Conservation (phyloP, 2,888 invertebrate genomes). For the Amaurobius ferox region DNA sequence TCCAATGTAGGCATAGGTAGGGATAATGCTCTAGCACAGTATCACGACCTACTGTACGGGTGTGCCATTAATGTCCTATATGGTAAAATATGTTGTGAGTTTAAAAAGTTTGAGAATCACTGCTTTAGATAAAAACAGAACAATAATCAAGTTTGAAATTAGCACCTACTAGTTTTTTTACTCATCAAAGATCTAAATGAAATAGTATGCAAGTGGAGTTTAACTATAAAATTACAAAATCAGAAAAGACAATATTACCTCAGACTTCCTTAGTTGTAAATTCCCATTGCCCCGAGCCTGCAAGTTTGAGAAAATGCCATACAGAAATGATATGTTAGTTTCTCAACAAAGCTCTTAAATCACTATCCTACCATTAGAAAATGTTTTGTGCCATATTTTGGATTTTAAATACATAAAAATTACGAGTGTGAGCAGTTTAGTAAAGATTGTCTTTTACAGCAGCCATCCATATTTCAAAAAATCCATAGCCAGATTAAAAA, state of each 20-base stretch:
- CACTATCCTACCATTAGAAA: slow-evolving; percentile 2
- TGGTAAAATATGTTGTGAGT: too few relatives aligned
- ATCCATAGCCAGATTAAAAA: too few relatives aligned
- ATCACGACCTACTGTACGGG: too few relatives aligned
- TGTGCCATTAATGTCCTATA: too few relatives aligned
- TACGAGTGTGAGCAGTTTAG: not conserved
- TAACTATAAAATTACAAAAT: slow-evolving; percentile 6
- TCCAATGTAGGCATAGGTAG: too few relatives aligned
- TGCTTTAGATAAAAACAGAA: not conserved
- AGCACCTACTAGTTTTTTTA: slow-evolving; percentile 7
- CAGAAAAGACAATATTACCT: not conserved
- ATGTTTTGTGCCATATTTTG: slow-evolving; percentile 14
- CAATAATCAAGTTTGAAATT: not conserved
- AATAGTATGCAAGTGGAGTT: not conserved
- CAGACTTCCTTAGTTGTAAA: not conserved
- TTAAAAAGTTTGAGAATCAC: too few relatives aligned
- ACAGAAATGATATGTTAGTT: slow-evolving; percentile 21
- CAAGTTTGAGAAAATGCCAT: not conserved
- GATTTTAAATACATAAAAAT: not conserved
- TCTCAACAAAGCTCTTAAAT: slow-evolving; percentile 11
- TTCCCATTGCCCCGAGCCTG: not conserved
- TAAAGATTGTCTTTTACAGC: slow-evolving; percentile 4
- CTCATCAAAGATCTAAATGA: not conserved
- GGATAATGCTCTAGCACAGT: too few relatives aligned
- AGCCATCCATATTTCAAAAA: too few relatives aligned